Base-by-base conservation (phyloP, 2,888 invertebrate species). In the Drosophila limbata region DNA sequence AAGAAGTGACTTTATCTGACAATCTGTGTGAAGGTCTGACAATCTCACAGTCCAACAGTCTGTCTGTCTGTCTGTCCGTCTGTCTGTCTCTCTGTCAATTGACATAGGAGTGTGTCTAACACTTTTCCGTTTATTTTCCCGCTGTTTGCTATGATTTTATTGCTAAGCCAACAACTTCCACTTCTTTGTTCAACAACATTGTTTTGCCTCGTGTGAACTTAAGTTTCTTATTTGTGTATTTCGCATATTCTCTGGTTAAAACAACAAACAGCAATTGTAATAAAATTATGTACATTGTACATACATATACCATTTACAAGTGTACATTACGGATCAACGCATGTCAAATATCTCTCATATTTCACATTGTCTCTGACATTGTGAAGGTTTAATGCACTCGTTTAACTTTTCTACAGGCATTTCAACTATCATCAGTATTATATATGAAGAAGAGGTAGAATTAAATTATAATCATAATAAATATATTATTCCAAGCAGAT, bases 111-210 rank as follows among this genome's bases (percentile, higher is more conserved):
- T 42, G 15, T 63, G 52, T 39, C 60, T 60, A 39, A 9, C 63
- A 42, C 42, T 53, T 66, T 66, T 67, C 51, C 45, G 47, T 42
- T 78, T 69, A 57, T 78, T 78, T 84, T 78, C 45, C 37, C 39
- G 21, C 47, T 52, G 74, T 55, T 55, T 33, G 63, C 28, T 57
- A 37, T 35, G 50, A 52, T 59, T 50, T 64, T 50, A 33, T 39
- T 47, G n/a, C 45, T 11, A 37, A 31, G 25, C 5, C 61, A 51
- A 62, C 53, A 55, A 81, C 86, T 83, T 86, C 87, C 83, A 83
- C 87, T 69, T 86, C 79, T 84, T 83, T 83, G 84, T 86, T 65
- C 66, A 48, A 64, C 64, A 42, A 77, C 53, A 65, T 31, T 79
- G 25, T 69, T 73, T 73, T 68, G 73, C 67, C 21, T 48, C 67